Evolutionary conservation across 1,140 invertebrate genomes (phyloP).

Genomic region (Leguminivora glycinivorella): DNA sequence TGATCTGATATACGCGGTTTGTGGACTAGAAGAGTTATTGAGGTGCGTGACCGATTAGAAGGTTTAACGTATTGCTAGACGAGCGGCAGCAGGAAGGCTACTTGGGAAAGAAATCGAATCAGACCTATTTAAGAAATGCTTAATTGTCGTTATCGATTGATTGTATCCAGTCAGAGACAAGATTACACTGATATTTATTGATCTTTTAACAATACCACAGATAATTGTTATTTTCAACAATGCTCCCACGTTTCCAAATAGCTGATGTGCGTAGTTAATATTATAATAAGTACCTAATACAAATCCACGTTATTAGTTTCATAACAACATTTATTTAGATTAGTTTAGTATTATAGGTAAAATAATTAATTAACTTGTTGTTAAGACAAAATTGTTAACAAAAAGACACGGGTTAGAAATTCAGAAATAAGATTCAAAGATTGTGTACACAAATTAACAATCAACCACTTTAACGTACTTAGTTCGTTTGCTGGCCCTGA

Average conservation of each 20-base stretch:
- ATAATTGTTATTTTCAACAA: neutral
- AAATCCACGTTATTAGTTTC: neutral
- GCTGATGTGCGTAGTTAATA: neutral
- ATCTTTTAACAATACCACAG: neutral
- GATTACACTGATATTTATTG: neutral
- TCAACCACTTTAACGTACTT: too few species aligned
- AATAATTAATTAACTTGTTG: neutral
- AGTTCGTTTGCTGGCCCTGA: too few species aligned
- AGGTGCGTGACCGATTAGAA: conserved; percentile 27
- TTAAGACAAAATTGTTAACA: neutral
- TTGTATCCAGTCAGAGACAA: neutral
- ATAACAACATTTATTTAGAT: neutral
- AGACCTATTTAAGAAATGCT: conserved; percentile 11
- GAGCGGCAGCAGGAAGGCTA: neutral
- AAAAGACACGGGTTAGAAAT: too few species aligned
- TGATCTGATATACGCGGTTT: conserved; percentile 32
- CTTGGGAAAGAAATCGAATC: conserved; percentile 7
- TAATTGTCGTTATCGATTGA: conserved; percentile 12
- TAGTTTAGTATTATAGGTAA: neutral
- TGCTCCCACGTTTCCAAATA: neutral
- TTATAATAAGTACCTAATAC: neutral
- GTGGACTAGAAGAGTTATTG: conserved; percentile 22
- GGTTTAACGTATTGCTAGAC: conserved; percentile 5
- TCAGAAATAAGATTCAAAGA: neutral
- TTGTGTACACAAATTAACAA: too few species aligned